Evolutionary conservation across 2,113 vertebrate genomes (phyloP).

Genomic region (Pachycephala philippinensis): DNA sequence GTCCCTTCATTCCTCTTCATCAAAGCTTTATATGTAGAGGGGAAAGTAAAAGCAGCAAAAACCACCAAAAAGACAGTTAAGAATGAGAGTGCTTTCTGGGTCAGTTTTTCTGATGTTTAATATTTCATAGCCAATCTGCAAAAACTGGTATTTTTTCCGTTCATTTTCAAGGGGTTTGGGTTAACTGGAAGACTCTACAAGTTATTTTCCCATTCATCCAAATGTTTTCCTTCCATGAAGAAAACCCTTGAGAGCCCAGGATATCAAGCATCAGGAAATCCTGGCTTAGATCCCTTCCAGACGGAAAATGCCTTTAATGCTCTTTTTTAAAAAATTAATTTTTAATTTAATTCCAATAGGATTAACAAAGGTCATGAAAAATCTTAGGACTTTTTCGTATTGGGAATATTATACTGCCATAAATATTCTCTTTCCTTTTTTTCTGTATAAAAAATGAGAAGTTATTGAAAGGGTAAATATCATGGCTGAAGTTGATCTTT

Average conservation of each 20-base stretch:
- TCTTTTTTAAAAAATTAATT: background rate
- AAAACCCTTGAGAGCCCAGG: background rate
- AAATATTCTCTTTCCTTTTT: background rate
- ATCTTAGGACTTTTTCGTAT: background rate
- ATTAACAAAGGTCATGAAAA: background rate
- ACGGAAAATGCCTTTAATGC: background rate
- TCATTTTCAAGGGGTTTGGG: background rate
- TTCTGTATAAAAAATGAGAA: background rate
- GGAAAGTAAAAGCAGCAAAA: background rate
- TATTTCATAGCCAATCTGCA: background rate
- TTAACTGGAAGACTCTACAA: background rate
- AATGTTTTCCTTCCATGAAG: background rate
- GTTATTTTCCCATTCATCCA: background rate
- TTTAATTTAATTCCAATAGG: background rate
- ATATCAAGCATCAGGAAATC: background rate
- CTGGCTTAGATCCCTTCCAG: background rate
- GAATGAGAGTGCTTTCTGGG: background rate
- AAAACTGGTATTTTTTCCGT: background rate
- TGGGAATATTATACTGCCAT: background rate
- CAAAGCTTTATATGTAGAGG: background rate
- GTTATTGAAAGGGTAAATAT: background rate
- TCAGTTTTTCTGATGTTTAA: background rate
- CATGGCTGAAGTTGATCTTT: background rate
- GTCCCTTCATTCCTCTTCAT: background rate
- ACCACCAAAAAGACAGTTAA: background rate